Base-by-base conservation (phyloP, 2,113 vertebrate species). In the Phocoena phocoena region DNA sequence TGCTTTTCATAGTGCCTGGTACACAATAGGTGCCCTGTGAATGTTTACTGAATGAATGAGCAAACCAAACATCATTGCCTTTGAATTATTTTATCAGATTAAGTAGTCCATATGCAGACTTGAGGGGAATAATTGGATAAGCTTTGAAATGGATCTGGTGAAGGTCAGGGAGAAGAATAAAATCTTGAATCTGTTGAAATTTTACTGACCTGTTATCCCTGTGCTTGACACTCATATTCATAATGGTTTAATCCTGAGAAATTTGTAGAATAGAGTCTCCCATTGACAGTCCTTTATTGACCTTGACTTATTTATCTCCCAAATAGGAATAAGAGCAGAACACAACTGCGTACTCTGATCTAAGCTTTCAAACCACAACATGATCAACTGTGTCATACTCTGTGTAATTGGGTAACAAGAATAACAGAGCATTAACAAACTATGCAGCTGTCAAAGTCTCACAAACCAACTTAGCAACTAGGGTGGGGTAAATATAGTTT, bases 301-400 rank as follows among this genome's bases (percentile, higher is more conserved):
- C 53, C 26, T 92, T 74, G 55, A 33, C 20, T 88, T 63, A 63
- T 80, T 88, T 93, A 84, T 80, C 14, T 95, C 5, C 36, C 44
- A 3, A 50, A 86, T 38, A 87, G 38, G 10, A 87, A 58, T 50
- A 70, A 71, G 20, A 80, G 47, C 41, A 18, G 65, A 90, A 70
- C 31, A 81, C 38, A 88, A 14, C 18, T 41, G 7, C 31, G 26
- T 25, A 55, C 28, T 87, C 41, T 80, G 60, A 76, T 31, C n/a
- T 84, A 76, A 92, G 25, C 17, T 21, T 94, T 79, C 88, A 93
- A 90, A 95, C 44, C 80, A 92, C 92, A 90, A 14, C 8, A 26
- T 41, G 41, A 80, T 44, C 60, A 33, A 55, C 31, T 83, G 41
- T 21, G 36, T 87, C 82, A 88, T 23, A 63, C 36, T 33, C 33